Evolutionary conservation across 1,140 invertebrate genomes (phyloP).

Genomic region (Lasaia peninsularis): DNA sequence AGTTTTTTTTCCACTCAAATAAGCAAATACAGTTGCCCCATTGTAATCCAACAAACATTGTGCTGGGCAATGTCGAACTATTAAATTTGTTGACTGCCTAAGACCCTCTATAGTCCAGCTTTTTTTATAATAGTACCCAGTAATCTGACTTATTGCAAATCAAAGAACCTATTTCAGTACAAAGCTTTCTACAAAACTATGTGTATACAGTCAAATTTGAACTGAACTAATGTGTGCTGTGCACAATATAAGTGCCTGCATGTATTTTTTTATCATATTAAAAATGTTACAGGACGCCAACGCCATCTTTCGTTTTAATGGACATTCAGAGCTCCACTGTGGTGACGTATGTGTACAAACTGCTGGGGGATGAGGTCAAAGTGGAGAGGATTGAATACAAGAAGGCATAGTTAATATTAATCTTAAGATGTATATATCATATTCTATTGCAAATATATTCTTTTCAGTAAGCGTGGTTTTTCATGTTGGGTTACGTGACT

Average conservation of each 20-base stretch:
- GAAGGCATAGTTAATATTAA: conserved; percentile 81
- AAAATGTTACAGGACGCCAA: conserved; percentile 84
- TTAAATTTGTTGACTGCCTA: no score
- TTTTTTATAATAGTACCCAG: no score
- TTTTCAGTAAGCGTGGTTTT: neutral
- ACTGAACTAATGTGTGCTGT: no score
- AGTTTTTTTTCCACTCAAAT: conserved; percentile 27
- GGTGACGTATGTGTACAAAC: conserved; percentile 98
- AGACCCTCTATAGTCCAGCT: no score
- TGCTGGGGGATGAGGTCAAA: conserved; percentile 98
- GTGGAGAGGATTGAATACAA: conserved; percentile 99
- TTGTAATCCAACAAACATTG: no score
- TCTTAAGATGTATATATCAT: neutral
- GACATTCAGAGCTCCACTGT: conserved; percentile 99
- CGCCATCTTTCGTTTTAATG: conserved; percentile 98
- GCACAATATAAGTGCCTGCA: neutral
- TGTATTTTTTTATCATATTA: conserved; percentile 10
- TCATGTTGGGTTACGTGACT: neutral
- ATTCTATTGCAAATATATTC: no score
- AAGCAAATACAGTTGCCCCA: neutral
- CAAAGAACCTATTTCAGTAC: no score
- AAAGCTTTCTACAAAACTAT: no score
- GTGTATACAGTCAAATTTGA: no score
- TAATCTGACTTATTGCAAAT: no score
- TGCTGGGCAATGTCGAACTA: no score